These are phyloP conservation scores for Parambassis ranga DNA, from an alignment of 2,797 vertebrate species.

Conservation along the genomic window DNA sequence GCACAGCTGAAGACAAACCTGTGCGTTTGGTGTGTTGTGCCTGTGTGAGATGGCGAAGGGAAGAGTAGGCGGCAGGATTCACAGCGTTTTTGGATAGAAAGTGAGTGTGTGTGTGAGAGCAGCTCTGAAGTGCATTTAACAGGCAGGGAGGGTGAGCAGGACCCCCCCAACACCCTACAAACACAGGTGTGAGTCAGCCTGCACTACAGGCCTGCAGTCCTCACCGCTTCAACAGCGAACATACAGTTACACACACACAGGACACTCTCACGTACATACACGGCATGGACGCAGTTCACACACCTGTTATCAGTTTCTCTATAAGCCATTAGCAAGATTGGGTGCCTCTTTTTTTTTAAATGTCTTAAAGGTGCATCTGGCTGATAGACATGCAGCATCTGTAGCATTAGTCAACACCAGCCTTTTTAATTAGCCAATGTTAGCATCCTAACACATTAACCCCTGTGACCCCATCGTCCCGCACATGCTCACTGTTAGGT, in stretches of 20 bases:
- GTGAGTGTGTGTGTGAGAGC: background rate
- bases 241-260: background rate
- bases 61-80: conserved; percentile 36
- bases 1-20: too few species aligned
- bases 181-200: conserved; percentile 45
- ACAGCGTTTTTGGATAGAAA: conserved; percentile 3
- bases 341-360: too few species aligned
- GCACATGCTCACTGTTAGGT: too few species aligned
- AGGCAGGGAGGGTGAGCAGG: conserved; percentile 31
- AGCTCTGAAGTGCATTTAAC: conserved; percentile 36
- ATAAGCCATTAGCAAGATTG: too few species aligned
- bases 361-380: too few species aligned
- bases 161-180: conserved; percentile 31
- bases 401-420: too few species aligned
- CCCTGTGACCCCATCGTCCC: too few species aligned
- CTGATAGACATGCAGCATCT: too few species aligned
- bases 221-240: conserved; percentile 2
- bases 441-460: background rate
- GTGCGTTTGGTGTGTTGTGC: too few species aligned
- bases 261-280: background rate
- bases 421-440: too few species aligned
- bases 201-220: conserved; percentile 10
- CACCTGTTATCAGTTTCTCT: too few species aligned
- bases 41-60: conserved; percentile 29
- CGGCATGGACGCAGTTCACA: too few species aligned